Evolutionary conservation across 2,888 invertebrate genomes (phyloP), one percentile per base, ranked within the genome.

Genomic region (Neria commutata): DNA sequence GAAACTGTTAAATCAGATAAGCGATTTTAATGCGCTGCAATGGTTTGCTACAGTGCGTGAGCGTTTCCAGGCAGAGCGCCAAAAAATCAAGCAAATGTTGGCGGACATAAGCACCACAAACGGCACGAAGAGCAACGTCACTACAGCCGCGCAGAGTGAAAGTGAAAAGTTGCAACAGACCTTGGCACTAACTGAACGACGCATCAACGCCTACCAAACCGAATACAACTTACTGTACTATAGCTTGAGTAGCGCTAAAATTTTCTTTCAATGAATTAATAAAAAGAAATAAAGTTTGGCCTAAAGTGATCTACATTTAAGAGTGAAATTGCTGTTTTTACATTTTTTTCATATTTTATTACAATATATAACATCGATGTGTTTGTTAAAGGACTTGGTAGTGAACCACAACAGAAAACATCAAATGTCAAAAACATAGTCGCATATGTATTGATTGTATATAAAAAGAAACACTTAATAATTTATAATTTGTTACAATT

Each of bases 151-250:
- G 3, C 65, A 70, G 24, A 66, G 60, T 61, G 70, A 70, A 59
- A 69, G 95, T 71, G 87, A 91, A 64, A 98, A 97, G 77, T 83
- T 97, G n/a, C 91, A 92, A 69, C 96, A 98, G 83, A 94, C 98
- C 0, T 85, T 95, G 75, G 90, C 92, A 10, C 85, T 98, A 46
- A 95, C 96, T 0, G 88, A 94, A 65, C 92, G 91, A 79, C 88
- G 97, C 67, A 85, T 97, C 24, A 88, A 88, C 72, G 86, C 85
- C n/a, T 87, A 88, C 74, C 85, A 88, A 75, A 85, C 91, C 84
- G 98, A 98, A 83, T 98, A 93, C 81, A 91, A 93, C 77, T 84
- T 98, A 63, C 83, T 98, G 2, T 92, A 92, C 80, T 97, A 92
- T 79, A 95, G 93, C 73, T 85, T 98, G 56, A 94, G 92, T 67